Evolutionary conservation across 2,113 vertebrate genomes (phyloP), one percentile per base, ranked within the genome.

Genomic region (Pseudorasbora parva): DNA sequence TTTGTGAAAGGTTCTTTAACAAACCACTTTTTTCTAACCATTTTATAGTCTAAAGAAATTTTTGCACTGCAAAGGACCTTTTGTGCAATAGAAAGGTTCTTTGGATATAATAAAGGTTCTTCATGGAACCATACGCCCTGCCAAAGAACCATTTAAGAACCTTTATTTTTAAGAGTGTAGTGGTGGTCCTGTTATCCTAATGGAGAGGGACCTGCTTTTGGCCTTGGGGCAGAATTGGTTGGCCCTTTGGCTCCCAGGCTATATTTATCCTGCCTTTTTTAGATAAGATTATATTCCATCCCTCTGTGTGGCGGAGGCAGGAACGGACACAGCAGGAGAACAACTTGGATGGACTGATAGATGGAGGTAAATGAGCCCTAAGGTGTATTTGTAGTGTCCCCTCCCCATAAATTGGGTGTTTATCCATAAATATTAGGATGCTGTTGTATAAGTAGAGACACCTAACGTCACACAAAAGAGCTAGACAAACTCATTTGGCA

Each of bases 241-340:
- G 86, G 81, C 74, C 75, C 85, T 83, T 82, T 86, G 79, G 66
- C 89, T 88, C 72, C 66, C 66, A 78, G 41, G 82, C 86, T 87
- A 92, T 93, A 94, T 93, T 92, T 93, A 91, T 92, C 84, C 82
- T 78, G 85, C 90, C 92, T 92, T 86, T 93, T 94, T 93, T 92
- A 94, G 93, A 92, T 92, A 89, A 93, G 92, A 93, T 94, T 93
- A 93, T 87, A 90, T 93, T 92, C 91, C 92, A 88, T 88, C 90
- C 88, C 85, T 76, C 64, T 57, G 73, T 59, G 45, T 17, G 56
- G 84, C 60, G 59, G 82, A 87, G 87, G 77, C 72, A 86, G 37
- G 37, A 5, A 37, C 84, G 68, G 83, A 49, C 78, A 69, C 45
- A 71, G 54, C 56, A 17, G 51, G 45, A 76, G 62, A 66, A 60